Conservation (phyloP, 2,113 vertebrate genomes). For the Mormyrus lacerda region DNA sequence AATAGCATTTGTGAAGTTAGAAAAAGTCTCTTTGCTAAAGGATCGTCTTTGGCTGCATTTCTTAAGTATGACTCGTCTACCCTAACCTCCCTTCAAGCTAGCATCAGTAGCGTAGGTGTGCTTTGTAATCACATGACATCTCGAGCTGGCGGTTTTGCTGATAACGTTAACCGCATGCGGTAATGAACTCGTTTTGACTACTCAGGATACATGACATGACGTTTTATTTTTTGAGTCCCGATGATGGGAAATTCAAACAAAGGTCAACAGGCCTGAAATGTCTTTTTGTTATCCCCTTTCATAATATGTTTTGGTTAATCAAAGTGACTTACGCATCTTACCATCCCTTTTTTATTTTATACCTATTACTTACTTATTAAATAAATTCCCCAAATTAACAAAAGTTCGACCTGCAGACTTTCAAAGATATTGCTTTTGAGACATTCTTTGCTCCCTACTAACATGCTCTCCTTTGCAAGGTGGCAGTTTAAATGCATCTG, state of each 20-base stretch:
- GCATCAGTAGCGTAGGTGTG: background rate
- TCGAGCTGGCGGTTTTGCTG: background rate
- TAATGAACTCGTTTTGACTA: background rate
- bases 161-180: background rate
- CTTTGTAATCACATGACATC: background rate
- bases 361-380: too few relatives aligned
- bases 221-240: background rate
- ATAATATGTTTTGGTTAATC: background rate
- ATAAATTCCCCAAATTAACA: too few relatives aligned
- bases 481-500: too few relatives aligned
- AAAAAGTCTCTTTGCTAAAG: conserved; percentile 22
- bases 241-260: background rate
- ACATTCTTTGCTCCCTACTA: background rate
- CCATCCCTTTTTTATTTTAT: background rate
- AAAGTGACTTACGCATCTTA: background rate
- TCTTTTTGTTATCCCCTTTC: background rate
- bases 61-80: background rate
- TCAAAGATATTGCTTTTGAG: background rate
- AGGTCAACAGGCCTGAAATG: background rate
- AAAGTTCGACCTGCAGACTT: background rate
- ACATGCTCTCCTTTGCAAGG: too few relatives aligned
- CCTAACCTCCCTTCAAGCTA: background rate
- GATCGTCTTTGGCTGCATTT: background rate
- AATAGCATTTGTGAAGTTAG: background rate
- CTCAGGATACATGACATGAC: background rate